Base-by-base conservation (phyloP, 2,797 vertebrate genomes). In the Lindbergichthys nudifrons region DNA sequence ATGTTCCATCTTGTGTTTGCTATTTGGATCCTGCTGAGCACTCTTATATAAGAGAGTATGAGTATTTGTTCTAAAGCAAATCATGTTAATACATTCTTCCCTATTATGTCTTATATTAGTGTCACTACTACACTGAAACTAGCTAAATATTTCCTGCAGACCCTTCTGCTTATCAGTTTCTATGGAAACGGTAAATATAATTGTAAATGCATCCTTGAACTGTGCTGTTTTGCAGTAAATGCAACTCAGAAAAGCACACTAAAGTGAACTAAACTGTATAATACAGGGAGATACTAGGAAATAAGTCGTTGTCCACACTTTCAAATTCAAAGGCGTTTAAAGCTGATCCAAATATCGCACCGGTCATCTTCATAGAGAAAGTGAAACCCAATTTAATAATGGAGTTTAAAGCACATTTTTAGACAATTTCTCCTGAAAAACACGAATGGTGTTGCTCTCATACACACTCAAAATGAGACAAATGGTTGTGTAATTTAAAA, bases 1-100 rank as follows among this genome's bases (percentile, higher is more conserved):
- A 36, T 70, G 68, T 60, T 39, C 76, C 79, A 64, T 83, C 80
- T 70, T 72, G 65, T 70, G 76, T 59, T 57, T 39, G 18, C 12
- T 23, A 21, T 67, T 57, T 15, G 46, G 16, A 62, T 65, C 21
- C 45, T 57, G 12, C 6, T 30, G 45, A 51, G 5, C 19, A 26
- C 12, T 45, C 1, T 53, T 16, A 52, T 30, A 45, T 54, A 63
- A 52, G 18, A 65, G 5, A 36, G 7, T 36, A 13, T 52, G 19
- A 50, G 18, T 43, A 13, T 51, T 63, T 7, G 10, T 8, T 39
- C 12, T 32, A 13, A 48, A 21, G 53, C 1, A 47, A 56, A 47
- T 60, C 2, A 2, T 52, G 1, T 23, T 8, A 5, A 9, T 13
- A 45, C 18, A 23, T 45, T 57, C 16, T 70, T 16, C 4, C 8